These are phyloP conservation scores for Mimachlamys varia DNA, from an alignment of 2,888 invertebrate species.

Conservation along the genomic window DNA sequence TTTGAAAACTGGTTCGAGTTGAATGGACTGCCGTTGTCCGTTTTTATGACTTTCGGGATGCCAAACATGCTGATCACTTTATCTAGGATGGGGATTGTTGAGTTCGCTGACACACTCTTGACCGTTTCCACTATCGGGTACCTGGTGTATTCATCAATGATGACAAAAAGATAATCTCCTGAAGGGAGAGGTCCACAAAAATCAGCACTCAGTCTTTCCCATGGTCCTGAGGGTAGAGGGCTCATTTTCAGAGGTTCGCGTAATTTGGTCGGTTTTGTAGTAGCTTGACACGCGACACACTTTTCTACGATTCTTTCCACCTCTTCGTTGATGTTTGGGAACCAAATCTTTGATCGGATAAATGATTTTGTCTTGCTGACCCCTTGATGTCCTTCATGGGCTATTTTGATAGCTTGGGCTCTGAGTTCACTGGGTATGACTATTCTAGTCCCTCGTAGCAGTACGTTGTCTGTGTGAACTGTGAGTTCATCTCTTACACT, in stretches of 20 bases:
- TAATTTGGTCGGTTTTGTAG: neutral
- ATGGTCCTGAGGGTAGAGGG: slow-evolving; percentile 41
- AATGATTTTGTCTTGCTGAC: slow-evolving; percentile 58
- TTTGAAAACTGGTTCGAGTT: slow-evolving; percentile 43
- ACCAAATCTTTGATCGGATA: slow-evolving; percentile 53
- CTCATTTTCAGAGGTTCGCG: slow-evolving; percentile 37
- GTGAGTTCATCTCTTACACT: slow-evolving; percentile 53
- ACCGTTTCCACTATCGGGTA: slow-evolving; percentile 55
- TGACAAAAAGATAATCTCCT: slow-evolving; percentile 42
- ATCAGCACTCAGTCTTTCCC: slow-evolving; percentile 44
- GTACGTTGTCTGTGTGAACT: slow-evolving; percentile 44
- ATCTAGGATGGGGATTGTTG: slow-evolving; percentile 46
- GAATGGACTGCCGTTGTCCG: slow-evolving; percentile 51
- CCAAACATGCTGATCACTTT: slow-evolving; percentile 48
- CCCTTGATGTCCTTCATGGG: slow-evolving; percentile 66
- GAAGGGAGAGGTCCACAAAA: slow-evolving; percentile 37
- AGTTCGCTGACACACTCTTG: slow-evolving; percentile 47
- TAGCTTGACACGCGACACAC: slow-evolving; percentile 45
- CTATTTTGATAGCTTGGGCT: slow-evolving; percentile 51
- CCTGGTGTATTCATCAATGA: slow-evolving; percentile 44
- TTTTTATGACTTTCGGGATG: slow-evolving; percentile 46
- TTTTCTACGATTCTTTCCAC: slow-evolving; percentile 37
- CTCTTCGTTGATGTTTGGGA: neutral
- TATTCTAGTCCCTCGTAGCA: slow-evolving; percentile 47
- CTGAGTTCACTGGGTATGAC: slow-evolving; percentile 51